phyloP scores from a whole-genome alignment of 2,888 invertebrate genomes.

The Plagodis dolabraria region DNA sequence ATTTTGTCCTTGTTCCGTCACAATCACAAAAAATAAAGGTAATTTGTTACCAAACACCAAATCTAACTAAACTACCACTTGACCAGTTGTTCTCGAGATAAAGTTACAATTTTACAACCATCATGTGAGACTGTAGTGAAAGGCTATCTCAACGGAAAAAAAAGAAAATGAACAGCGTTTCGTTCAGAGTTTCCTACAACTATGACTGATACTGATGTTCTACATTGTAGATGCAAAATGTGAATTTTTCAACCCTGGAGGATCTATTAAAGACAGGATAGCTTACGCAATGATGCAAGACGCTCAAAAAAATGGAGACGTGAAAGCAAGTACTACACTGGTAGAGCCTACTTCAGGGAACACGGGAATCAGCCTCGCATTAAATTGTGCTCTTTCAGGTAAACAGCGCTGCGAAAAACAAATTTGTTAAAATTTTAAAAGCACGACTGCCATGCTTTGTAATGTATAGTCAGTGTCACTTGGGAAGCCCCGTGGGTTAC shows the following conservation, averaged over 20 bases:
- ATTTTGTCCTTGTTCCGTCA: too few species aligned
- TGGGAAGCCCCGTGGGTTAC: too few species aligned
- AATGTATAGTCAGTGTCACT: too few species aligned
- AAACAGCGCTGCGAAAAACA: conserved; percentile 6
- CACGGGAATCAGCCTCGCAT: conserved; percentile 94
- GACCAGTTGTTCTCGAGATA: too few species aligned
- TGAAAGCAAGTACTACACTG: conserved; percentile 92
- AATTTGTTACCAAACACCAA: neutral
- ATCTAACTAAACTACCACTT: too few species aligned
- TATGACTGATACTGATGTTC: neutral
- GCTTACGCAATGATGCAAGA: conserved; percentile 95
- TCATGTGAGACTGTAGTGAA: too few species aligned
- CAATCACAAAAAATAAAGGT: neutral
- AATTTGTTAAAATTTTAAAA: too few species aligned
- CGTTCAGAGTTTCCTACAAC: too few species aligned
- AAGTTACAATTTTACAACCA: too few species aligned
- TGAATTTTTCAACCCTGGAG: conserved; percentile 97
- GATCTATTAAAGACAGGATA: conserved; percentile 96
- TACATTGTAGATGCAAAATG: conserved; percentile 93
- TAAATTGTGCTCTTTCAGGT: conserved; percentile 91
- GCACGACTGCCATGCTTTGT: too few species aligned
- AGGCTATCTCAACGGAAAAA: too few species aligned
- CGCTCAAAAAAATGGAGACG: conserved; percentile 91
- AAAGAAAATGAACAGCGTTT: too few species aligned
- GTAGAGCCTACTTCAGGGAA: conserved; percentile 96